phyloP scores from a whole-genome alignment of 2,797 vertebrate genomes.

The Rallus crepitans region DNA sequence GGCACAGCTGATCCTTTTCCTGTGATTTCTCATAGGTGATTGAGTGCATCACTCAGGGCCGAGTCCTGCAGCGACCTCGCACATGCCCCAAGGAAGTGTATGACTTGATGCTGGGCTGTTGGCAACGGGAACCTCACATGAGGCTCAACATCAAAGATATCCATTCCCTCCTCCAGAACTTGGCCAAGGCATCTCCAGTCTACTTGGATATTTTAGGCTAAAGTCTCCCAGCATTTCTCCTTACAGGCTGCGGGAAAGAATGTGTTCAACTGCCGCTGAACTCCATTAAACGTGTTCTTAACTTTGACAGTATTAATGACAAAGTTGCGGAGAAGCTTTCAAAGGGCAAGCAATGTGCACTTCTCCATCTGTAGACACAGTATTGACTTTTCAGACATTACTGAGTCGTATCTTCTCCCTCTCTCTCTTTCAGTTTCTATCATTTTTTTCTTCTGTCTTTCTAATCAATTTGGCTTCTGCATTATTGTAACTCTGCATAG shows the following conservation, averaged over 20 bases:
- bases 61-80: slow-evolving; percentile 95
- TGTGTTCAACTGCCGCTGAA: slow-evolving; percentile 81
- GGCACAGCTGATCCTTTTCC: background rate
- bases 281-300: slow-evolving; percentile 79
- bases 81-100: slow-evolving; percentile 97
- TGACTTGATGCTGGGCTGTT: slow-evolving; percentile 98
- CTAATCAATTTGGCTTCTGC: slow-evolving; percentile 83
- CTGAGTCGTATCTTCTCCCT: slow-evolving; percentile 67
- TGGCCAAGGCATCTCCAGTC: slow-evolving; percentile 97
- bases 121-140: slow-evolving; percentile 98
- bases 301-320: slow-evolving; percentile 81
- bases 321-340: slow-evolving; percentile 80
- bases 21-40: slow-evolving; percentile 87
- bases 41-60: slow-evolving; percentile 98
- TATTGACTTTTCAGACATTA: slow-evolving; percentile 79
- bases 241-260: slow-evolving; percentile 72
- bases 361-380: slow-evolving; percentile 80
- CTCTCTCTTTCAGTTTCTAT: slow-evolving; percentile 68
- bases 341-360: slow-evolving; percentile 82
- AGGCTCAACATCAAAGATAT: slow-evolving; percentile 98
- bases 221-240: slow-evolving; percentile 72
- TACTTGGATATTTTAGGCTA: slow-evolving; percentile 99
- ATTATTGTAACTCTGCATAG: slow-evolving; percentile 87
- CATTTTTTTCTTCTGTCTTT: slow-evolving; percentile 71
- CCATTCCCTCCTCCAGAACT: slow-evolving; percentile 93